phyloP scores from a whole-genome alignment of 2,888 invertebrate genomes.

The Eucera pruinosa region DNA sequence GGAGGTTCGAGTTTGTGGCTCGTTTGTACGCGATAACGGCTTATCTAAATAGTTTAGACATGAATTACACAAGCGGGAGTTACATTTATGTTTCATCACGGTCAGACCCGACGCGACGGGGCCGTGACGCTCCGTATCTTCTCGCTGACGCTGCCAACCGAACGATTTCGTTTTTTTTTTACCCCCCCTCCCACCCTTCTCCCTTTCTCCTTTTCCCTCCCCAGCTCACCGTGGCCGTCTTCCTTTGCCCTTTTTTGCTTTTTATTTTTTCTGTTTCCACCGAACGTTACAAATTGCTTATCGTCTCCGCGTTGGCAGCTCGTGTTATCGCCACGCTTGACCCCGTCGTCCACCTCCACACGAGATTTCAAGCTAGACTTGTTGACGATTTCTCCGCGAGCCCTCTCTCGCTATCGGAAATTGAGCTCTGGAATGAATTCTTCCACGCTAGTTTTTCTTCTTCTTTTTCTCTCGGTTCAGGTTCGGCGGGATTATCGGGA shows the following conservation, averaged over 20 bases:
- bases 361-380: conserved; percentile 67
- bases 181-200: neutral
- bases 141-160: conserved; percentile 39
- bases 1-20: conserved; percentile 63
- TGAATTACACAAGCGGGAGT: conserved; percentile 76
- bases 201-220: neutral
- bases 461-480: neutral
- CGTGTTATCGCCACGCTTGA: conserved; percentile 78
- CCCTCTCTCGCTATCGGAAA: conserved; percentile 24
- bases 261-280: conserved; percentile 51
- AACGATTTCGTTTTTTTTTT: conserved; percentile 42
- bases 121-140: conserved; percentile 48
- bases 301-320: conserved; percentile 77
- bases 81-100: conserved; percentile 73
- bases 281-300: conserved; percentile 83
- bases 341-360: conserved; percentile 60
- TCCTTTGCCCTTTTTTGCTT: conserved; percentile 1
- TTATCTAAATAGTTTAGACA: conserved; percentile 77
- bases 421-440: conserved; percentile 45
- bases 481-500: too few species aligned
- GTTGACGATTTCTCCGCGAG: conserved; percentile 32
- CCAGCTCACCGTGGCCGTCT: neutral
- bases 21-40: conserved; percentile 76
- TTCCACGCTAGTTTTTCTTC: too few species aligned
- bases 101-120: conserved; percentile 46